These are phyloP conservation scores for Siniperca obscura DNA, from an alignment of 2,797 vertebrate species.

Conservation along the genomic window DNA sequence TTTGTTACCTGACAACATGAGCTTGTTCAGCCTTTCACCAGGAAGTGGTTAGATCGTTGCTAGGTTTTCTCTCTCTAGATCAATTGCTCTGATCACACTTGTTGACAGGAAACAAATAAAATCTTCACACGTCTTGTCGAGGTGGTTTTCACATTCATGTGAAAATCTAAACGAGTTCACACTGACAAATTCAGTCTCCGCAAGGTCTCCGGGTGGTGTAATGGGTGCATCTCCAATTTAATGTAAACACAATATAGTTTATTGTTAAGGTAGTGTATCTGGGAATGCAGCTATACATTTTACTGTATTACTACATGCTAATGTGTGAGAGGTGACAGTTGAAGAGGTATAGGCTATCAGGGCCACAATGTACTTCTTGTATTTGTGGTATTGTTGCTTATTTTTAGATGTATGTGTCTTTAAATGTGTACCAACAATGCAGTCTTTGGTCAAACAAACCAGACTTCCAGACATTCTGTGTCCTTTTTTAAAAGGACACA, in stretches of 20 bases:
- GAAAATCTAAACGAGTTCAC: not conserved
- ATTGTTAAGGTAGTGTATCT: not conserved
- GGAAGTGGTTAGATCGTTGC: not conserved
- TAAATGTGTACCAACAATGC: too few relatives aligned
- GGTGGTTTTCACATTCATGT: constrained; percentile 1
- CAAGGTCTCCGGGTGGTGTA: not conserved
- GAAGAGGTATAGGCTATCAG: not conserved
- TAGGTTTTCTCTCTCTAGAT: not conserved
- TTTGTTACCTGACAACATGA: not conserved
- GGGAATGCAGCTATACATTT: not conserved
- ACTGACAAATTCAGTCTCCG: not conserved
- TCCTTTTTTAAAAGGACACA: too few relatives aligned
- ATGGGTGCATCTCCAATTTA: not conserved
- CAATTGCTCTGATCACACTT: not conserved
- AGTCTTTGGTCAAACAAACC: too few relatives aligned
- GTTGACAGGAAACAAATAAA: constrained; percentile 31
- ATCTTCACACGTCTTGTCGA: not conserved
- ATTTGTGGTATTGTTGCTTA: not conserved
- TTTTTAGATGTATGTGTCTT: too few relatives aligned
- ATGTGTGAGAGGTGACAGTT: not conserved
- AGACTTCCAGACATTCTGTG: too few relatives aligned
- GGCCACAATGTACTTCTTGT: not conserved
- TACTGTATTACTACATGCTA: not conserved
- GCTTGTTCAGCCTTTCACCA: not conserved
- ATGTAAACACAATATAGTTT: not conserved